Evolutionary conservation across 2,888 invertebrate genomes (phyloP).

Genomic region (Autographa gamma): DNA sequence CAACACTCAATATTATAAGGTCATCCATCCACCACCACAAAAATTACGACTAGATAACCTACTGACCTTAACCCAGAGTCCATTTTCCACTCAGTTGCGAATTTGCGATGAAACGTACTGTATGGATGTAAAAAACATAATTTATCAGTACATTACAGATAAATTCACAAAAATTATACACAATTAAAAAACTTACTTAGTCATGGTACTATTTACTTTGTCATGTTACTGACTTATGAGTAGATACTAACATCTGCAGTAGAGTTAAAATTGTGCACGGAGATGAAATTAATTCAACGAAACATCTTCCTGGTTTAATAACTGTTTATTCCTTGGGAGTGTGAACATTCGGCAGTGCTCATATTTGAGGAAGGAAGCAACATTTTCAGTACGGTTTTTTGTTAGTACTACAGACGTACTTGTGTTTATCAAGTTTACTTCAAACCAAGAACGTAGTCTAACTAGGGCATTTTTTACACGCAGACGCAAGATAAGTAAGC

Average conservation of each 20-base stretch:
- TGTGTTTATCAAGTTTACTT: not conserved
- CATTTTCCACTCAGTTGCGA: slow-evolving; percentile 71
- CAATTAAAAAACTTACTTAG: slow-evolving; percentile 44
- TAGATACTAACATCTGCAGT: not conserved
- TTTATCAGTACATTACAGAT: slow-evolving; percentile 49
- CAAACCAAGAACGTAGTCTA: not conserved
- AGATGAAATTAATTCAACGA: not conserved
- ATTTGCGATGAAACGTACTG: slow-evolving; percentile 73
- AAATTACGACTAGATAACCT: slow-evolving; percentile 55
- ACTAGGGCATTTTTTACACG: not conserved
- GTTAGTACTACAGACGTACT: not conserved
- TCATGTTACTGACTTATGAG: slow-evolving; percentile 9
- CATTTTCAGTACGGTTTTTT: not conserved
- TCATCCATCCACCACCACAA: slow-evolving; percentile 66
- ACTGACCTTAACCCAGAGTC: slow-evolving; percentile 75
- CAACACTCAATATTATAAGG: slow-evolving; percentile 21
- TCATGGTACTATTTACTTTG: slow-evolving; percentile 19
- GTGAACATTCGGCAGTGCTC: not conserved
- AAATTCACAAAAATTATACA: slow-evolving; percentile 43
- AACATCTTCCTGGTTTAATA: not conserved
- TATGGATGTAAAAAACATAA: slow-evolving; percentile 61
- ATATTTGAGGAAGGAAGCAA: not conserved
- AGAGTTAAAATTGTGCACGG: not conserved
- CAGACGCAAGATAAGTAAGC: slow-evolving; percentile 1
- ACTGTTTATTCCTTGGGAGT: not conserved